These are phyloP conservation scores for Caranx ignobilis DNA, from an alignment of 2,113 vertebrate species.

Conservation along the genomic window DNA sequence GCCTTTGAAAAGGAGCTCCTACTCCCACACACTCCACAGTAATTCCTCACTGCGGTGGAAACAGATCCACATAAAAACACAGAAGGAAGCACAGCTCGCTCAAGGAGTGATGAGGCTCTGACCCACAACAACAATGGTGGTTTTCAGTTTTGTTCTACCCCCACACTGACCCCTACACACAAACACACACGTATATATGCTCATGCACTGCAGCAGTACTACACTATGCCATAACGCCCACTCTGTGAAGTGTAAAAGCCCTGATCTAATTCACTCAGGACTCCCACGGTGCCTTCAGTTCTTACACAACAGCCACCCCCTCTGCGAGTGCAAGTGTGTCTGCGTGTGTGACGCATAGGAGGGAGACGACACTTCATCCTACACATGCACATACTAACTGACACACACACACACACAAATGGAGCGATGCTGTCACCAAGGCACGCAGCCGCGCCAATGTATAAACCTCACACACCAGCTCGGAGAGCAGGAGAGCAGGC, in stretches of 20 bases:
- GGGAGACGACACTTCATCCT: slow-evolving; percentile 79
- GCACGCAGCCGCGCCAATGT: slow-evolving; percentile 67
- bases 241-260: slow-evolving; percentile 63
- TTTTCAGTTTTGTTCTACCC: slow-evolving; percentile 53
- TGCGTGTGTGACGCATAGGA: slow-evolving; percentile 76
- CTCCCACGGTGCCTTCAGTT: slow-evolving; percentile 73
- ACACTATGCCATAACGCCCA: slow-evolving; percentile 65
- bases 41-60: slow-evolving; percentile 47
- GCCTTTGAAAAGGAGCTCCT: slow-evolving; percentile 54
- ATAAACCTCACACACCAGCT: slow-evolving; percentile 75
- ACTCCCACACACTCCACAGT: slow-evolving; percentile 53
- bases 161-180: slow-evolving; percentile 43
- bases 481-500: slow-evolving; percentile 72
- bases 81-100: slow-evolving; percentile 54
- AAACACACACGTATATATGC: slow-evolving; percentile 21
- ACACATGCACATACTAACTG: slow-evolving; percentile 75
- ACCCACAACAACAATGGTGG: slow-evolving; percentile 37
- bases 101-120: slow-evolving; percentile 49
- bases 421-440: slow-evolving; percentile 74
- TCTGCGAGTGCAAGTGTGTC: slow-evolving; percentile 68
- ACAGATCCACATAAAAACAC: slow-evolving; percentile 30
- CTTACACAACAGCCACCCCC: slow-evolving; percentile 82
- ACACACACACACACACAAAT: slow-evolving; percentile 58
- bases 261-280: slow-evolving; percentile 74
- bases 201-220: slow-evolving; percentile 63